Evolutionary conservation across 2,113 vertebrate species (phyloP).

Genomic region (Gymnocephalus cernua): DNA sequence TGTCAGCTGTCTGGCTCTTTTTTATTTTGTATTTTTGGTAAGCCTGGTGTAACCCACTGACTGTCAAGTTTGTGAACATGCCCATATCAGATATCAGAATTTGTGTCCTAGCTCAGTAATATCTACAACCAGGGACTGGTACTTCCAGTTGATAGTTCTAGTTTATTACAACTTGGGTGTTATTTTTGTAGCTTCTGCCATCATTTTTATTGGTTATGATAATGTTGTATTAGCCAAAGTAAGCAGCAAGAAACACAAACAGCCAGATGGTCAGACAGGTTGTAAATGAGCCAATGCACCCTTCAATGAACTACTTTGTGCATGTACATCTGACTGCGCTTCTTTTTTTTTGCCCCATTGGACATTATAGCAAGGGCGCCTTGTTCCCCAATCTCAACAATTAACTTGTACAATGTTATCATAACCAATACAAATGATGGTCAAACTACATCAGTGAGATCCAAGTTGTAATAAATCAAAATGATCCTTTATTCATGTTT

Average conservation of each 20-base stretch:
- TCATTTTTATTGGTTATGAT: neutral
- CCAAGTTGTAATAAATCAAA: neutral
- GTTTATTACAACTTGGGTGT: neutral
- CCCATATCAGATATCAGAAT: constrained; percentile 41
- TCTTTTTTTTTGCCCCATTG: neutral
- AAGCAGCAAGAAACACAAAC: neutral
- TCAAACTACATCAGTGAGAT: neutral
- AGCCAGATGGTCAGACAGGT: neutral
- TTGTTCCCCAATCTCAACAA: neutral
- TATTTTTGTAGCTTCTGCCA: neutral
- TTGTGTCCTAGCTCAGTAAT: constrained; percentile 1
- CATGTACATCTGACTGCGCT: neutral
- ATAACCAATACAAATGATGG: neutral
- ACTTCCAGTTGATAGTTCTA: constrained; percentile 12
- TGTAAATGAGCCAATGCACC: neutral
- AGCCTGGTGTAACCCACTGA: constrained; percentile 33
- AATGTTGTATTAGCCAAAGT: neutral
- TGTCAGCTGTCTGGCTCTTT: constrained; percentile 44
- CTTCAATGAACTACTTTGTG: neutral
- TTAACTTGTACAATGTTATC: neutral
- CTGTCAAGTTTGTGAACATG: constrained; percentile 46
- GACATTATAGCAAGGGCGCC: neutral
- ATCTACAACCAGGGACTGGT: constrained; percentile 3
- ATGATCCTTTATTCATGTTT: neutral
- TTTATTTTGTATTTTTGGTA: constrained; percentile 10